Base-by-base conservation (phyloP, 2,888 invertebrate genomes). In the Leptopilina syphax region DNA sequence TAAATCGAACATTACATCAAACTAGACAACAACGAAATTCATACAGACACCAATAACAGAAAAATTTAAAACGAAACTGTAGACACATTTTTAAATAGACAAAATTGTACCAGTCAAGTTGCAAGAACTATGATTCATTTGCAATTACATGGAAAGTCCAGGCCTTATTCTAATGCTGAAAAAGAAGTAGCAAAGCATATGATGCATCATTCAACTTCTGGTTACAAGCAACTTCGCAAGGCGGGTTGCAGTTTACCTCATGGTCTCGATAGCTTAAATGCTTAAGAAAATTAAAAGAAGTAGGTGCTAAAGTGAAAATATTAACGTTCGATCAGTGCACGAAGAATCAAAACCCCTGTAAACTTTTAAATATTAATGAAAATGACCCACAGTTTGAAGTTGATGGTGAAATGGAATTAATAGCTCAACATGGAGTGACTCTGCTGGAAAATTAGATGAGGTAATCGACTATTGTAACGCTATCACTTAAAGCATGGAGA, bases 201-300 rank as follows among this genome's bases (percentile, higher is more conserved):
- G 1, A 12, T 24, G 18, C 12, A 5, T 24, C 24, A 24, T 47
- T 68, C 50, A 1, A 47, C n/a, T 18, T 44, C 67, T 44, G 44
- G 9, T 9, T 67, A 67, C 67, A 67, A 4, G 1, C 5, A 13
- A 9, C 4, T 47, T 18, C 65, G 76, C 10, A 80, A 80, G 57
- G 80, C 80, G 41, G 83, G 83, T 9, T 79, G 79, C 27, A 79
- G 12, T 13, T 79, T 84, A n/a, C 81, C 85, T 13, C 47, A 79
- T 10, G 68, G 78, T 60, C 3, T 83, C 0, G 79, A 82, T 65
- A 78, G 81, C 63, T 79, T 84, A 18, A 79, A 80, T 73, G 82
- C 18, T 18, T 18, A 18, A 18, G 18, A 18, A 18, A 18, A 18
- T 18, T 18, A 18, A 18, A 18, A 18, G 18, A 18, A 18, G 18